Conservation (phyloP, 2,113 vertebrate genomes). For the Caranx melampygus region DNA sequence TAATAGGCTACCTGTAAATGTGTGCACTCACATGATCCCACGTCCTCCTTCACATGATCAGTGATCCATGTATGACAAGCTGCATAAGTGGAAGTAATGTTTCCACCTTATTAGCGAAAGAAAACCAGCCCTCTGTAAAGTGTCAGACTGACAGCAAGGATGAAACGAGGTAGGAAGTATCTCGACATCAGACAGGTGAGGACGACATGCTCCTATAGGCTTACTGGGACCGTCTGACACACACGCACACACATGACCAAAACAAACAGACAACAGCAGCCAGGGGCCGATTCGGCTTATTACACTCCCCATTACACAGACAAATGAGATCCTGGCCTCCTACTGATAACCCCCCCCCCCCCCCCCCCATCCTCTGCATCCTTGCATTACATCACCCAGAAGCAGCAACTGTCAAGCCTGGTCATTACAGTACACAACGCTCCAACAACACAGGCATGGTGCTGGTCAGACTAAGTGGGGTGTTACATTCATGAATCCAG, state of each 20-base stretch:
- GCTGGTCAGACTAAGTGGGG: slow-evolving; percentile 1
- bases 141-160: slow-evolving; percentile 18
- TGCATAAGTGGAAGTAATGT: slow-evolving; percentile 35
- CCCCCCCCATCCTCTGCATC: slow-evolving; percentile 57
- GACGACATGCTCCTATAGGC: slow-evolving; percentile 18
- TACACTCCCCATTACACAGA: slow-evolving; percentile 79
- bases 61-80: slow-evolving; percentile 43
- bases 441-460: not conserved
- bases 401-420: slow-evolving; percentile 60
- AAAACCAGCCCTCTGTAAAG: slow-evolving; percentile 37
- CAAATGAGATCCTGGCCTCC: slow-evolving; percentile 79
- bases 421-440: slow-evolving; percentile 34
- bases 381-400: slow-evolving; percentile 68
- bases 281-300: slow-evolving; percentile 74
- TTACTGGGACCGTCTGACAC: slow-evolving; percentile 1
- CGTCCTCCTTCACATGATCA: slow-evolving; percentile 18
- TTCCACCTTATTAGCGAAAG: slow-evolving; percentile 43
- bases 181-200: slow-evolving; percentile 52
- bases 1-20: slow-evolving; percentile 47
- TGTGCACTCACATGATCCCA: slow-evolving; percentile 13
- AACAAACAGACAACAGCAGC: slow-evolving; percentile 60
- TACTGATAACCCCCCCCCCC: slow-evolving; percentile 65
- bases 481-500: not conserved
- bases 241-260: slow-evolving; percentile 20
- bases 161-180: slow-evolving; percentile 10